phyloP scores from a whole-genome alignment of 2,888 invertebrate species.

The Eledone cirrhosa region DNA sequence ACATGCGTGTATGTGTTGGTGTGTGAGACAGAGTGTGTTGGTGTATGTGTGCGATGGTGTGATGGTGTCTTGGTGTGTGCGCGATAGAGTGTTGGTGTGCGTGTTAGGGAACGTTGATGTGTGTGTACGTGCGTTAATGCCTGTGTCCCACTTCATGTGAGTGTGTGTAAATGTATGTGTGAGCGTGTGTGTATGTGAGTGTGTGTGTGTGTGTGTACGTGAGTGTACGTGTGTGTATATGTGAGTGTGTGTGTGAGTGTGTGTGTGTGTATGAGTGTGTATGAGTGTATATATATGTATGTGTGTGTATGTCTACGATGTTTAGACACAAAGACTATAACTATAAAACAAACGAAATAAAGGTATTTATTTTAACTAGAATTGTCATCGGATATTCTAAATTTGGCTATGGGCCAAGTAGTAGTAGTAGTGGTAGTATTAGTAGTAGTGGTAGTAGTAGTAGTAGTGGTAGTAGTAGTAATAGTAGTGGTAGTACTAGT shows the following conservation, averaged over 20 bases:
- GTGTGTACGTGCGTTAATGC: neutral
- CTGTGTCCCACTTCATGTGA: neutral
- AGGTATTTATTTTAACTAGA: no score
- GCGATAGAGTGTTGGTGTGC: neutral
- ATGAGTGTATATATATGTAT: no score
- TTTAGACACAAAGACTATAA: no score
- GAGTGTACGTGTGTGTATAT: neutral
- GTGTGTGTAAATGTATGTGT: neutral
- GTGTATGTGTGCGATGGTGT: neutral
- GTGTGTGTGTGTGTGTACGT: neutral
- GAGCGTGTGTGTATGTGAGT: neutral
- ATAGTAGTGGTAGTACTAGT: no score
- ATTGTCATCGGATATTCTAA: no score
- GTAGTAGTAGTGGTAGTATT: no score
- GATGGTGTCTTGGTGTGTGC: neutral
- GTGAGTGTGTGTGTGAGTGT: neutral
- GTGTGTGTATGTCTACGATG: no score
- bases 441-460: no score
- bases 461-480: no score
- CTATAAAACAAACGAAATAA: no score
- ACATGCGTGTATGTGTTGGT: neutral
- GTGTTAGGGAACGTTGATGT: neutral
- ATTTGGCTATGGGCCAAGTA: no score
- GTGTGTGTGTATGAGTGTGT: no score
- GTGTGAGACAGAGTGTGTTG: neutral